phyloP scores from a whole-genome alignment of 2,797 vertebrate species.

The Dicrostonyx torquatus region DNA sequence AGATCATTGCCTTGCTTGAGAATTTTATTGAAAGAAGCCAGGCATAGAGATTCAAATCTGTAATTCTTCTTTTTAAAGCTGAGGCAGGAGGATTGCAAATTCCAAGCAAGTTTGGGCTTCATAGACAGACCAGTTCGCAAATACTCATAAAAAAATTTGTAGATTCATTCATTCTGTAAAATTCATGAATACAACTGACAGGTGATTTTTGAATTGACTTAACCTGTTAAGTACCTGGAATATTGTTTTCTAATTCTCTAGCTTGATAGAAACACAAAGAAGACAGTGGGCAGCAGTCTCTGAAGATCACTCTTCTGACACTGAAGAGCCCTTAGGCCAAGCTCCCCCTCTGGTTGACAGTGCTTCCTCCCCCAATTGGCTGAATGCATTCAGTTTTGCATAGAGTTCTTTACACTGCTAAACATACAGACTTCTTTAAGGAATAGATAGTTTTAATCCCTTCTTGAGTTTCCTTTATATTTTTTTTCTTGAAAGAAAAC shows the following conservation, averaged over 20 bases:
- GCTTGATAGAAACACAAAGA: neutral
- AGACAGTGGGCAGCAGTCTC: neutral
- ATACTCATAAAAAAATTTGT: neutral
- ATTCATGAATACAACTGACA: neutral
- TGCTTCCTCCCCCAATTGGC: neutral
- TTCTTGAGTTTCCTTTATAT: neutral
- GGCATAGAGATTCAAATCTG: neutral
- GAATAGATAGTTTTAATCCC: neutral
- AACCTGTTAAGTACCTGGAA: neutral
- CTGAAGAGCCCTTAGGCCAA: neutral
- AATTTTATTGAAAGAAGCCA: neutral
- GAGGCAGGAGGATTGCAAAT: neutral
- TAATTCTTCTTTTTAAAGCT: neutral
- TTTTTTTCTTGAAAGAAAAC: neutral
- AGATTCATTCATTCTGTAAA: neutral
- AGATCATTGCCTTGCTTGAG: neutral
- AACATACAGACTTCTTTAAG: neutral
- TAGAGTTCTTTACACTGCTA: neutral
- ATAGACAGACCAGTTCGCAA: neutral
- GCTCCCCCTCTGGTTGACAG: neutral
- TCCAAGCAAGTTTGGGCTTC: neutral
- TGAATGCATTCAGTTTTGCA: neutral
- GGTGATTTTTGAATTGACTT: neutral
- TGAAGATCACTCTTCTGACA: neutral
- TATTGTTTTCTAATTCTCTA: neutral